These are phyloP conservation scores for Ditylenchus dipsaci DNA, from an alignment of 1,140 invertebrate species.

Conservation along the genomic window DNA sequence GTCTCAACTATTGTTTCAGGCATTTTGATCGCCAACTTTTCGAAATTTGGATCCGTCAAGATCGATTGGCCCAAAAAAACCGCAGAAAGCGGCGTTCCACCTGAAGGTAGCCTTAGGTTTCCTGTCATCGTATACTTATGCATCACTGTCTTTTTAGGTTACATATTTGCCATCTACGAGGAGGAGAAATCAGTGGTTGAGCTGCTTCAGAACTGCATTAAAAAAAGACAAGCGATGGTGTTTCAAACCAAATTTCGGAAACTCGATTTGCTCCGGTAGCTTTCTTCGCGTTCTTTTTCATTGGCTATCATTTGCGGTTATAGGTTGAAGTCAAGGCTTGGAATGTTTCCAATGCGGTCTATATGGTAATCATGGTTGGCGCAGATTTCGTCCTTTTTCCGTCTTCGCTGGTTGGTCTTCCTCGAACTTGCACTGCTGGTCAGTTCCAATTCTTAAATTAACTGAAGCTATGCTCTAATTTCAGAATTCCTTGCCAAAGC, in stretches of 20 bases:
- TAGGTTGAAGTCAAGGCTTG: conserved; percentile 30
- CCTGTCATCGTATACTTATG: too few relatives aligned
- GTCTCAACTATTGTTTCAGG: conserved; percentile 9
- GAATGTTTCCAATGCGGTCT: conserved; percentile 17
- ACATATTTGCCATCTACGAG: conserved; percentile 26
- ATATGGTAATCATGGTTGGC: conserved; percentile 17
- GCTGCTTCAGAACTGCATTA: conserved; percentile 16
- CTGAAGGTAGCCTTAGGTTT: conserved; percentile 22
- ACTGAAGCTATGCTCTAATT: background rate
- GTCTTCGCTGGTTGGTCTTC: conserved; percentile 29
- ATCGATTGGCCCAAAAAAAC: conserved; percentile 35
- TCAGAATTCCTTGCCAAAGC: conserved; percentile 4
- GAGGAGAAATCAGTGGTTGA: conserved; percentile 16
- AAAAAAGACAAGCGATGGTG: conserved; percentile 17
- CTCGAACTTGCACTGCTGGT: conserved; percentile 28
- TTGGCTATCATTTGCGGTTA: conserved; percentile 6
- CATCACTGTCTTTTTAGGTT: conserved; percentile 18
- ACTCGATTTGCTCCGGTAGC: conserved; percentile 8
- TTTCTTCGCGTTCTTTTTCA: background rate
- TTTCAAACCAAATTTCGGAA: background rate
- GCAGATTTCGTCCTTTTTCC: conserved; percentile 16
- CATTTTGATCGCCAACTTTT: conserved; percentile 19
- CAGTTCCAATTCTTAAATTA: background rate
- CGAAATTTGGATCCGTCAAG: conserved; percentile 10
- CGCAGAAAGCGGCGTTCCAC: conserved; percentile 2